These are phyloP conservation scores for Meteorus colon DNA, from an alignment of 2,888 invertebrate genomes.

Conservation along the genomic window DNA sequence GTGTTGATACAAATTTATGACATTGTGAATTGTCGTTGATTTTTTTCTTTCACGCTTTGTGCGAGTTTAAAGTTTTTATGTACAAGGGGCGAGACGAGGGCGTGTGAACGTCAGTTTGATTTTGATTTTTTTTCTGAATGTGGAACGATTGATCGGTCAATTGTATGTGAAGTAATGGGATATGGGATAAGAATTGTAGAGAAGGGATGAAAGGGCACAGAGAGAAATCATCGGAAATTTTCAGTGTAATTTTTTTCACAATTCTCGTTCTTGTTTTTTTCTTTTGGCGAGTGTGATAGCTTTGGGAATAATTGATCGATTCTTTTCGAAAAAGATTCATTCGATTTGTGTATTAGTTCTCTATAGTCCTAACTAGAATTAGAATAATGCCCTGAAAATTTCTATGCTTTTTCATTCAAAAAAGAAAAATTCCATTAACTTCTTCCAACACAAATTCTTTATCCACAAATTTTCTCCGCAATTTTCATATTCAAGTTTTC, in stretches of 20 bases:
- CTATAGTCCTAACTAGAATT: no score
- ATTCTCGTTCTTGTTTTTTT: not conserved
- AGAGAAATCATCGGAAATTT: not conserved
- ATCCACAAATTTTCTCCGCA: no score
- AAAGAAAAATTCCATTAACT: no score
- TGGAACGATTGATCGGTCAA: constrained; percentile 45
- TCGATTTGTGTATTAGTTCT: no score
- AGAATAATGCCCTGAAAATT: no score
- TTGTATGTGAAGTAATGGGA: constrained; percentile 52
- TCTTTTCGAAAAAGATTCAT: no score
- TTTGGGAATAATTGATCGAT: no score
- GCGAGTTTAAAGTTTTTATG: constrained; percentile 60
- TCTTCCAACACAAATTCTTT: no score
- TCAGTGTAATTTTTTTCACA: not conserved
- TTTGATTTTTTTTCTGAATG: not conserved
- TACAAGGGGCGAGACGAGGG: constrained; percentile 44
- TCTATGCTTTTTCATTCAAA: no score
- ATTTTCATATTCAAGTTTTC: no score
- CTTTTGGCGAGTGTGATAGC: no score
- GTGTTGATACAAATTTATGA: no score
- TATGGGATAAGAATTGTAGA: constrained; percentile 29
- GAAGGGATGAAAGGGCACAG: constrained; percentile 28
- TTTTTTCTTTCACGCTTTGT: constrained; percentile 49
- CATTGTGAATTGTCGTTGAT: constrained; percentile 56
- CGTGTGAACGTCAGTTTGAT: constrained; percentile 51